Percentiles rank a stretch among this genome's conserved stretches.
Evolutionary conservation across 2,113 vertebrate species (phyloP).

Genomic region (Plestiodon gilberti): DNA sequence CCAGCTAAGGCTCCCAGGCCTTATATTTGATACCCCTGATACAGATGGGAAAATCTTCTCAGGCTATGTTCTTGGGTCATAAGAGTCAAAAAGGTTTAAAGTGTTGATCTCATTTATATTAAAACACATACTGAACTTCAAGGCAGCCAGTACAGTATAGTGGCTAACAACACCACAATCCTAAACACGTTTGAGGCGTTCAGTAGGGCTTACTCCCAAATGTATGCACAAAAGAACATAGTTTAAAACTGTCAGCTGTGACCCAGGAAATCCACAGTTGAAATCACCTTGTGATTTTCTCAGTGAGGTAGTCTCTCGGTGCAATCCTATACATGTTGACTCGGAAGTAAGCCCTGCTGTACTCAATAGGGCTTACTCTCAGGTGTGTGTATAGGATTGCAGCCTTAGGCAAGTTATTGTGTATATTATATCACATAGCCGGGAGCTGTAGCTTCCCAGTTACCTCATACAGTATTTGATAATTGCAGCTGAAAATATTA

Average conservation of each 20-base stretch:
- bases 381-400: too few relatives aligned
- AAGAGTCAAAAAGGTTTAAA: neutral
- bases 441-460: neutral
- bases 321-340: too few relatives aligned
- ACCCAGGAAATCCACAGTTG: neutral
- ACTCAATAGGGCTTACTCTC: too few relatives aligned
- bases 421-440: too few relatives aligned
- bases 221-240: neutral
- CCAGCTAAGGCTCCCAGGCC: neutral
- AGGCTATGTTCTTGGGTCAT: neutral
- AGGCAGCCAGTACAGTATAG: neutral
- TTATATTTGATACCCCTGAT: conserved; percentile 19
- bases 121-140: neutral
- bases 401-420: neutral
- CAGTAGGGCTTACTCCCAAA: neutral
- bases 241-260: neutral
- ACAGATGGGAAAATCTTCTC: neutral
- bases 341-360: too few relatives aligned
- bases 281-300: neutral
- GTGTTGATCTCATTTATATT: neutral
- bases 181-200: neutral
- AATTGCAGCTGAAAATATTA: too few relatives aligned
- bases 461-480: neutral
- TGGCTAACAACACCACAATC: neutral
- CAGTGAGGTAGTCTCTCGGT: neutral